phyloP scores from a whole-genome alignment of 2,797 vertebrate species.

The Lepidocolaptes lacrymiger region DNA sequence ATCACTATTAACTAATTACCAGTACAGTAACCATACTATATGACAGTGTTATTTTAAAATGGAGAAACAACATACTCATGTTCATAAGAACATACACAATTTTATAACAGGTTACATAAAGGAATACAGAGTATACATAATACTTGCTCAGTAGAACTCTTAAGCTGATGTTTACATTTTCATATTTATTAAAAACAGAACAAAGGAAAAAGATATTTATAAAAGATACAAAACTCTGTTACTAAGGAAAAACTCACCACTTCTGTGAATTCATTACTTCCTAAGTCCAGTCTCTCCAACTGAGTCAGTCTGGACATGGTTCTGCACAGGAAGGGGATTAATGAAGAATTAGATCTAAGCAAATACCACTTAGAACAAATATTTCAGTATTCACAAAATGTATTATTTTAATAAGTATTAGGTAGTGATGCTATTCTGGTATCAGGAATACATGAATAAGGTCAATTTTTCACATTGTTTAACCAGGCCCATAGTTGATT shows the following conservation, averaged over 20 bases:
- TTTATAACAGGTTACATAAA: not conserved
- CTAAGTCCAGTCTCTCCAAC: constrained; percentile 95
- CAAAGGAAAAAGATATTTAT: not conserved
- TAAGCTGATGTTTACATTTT: constrained; percentile 5
- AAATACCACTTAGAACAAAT: not conserved
- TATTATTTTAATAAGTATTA: not conserved
- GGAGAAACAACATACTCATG: not conserved
- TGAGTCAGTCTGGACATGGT: constrained; percentile 97
- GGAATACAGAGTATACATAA: not conserved
- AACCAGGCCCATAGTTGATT: not conserved
- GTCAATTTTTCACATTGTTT: not conserved
- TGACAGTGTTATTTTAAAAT: not conserved
- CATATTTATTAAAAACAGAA: constrained; percentile 27
- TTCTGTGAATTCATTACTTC: constrained; percentile 99
- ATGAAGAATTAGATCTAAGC: constrained; percentile 23
- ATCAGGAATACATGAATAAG: not conserved
- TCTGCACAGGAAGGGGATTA: constrained; percentile 77
- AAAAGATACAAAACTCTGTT: not conserved
- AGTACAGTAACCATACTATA: not conserved
- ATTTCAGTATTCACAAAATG: not conserved
- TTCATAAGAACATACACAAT: not conserved
- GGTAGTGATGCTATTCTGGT: not conserved
- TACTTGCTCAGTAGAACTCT: not conserved
- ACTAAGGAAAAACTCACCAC: constrained; percentile 86
- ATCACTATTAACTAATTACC: not conserved